Conservation (phyloP, 2,113 vertebrate species). For the Passer montanus region DNA sequence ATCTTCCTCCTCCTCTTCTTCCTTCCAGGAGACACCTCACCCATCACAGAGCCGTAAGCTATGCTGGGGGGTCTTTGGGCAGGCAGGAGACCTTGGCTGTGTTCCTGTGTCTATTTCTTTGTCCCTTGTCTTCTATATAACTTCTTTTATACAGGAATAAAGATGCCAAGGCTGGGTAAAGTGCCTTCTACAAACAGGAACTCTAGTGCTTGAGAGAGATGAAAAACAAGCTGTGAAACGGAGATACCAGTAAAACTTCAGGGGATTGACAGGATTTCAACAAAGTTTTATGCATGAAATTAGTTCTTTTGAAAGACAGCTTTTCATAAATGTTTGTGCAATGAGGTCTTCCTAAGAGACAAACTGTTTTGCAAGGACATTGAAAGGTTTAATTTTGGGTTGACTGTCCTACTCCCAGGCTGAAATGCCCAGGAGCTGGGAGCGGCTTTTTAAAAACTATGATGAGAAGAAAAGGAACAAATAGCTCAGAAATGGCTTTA, state of each 20-base stretch:
- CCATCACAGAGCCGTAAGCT: constrained; percentile 49
- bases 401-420: not conserved
- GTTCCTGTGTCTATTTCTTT: not conserved
- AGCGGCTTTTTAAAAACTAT: not conserved
- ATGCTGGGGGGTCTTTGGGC: not conserved
- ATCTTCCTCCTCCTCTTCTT: constrained; percentile 46
- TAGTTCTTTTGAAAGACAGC: not conserved
- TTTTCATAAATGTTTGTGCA: not conserved
- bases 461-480: not conserved
- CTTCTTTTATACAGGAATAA: not conserved
- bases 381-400: not conserved
- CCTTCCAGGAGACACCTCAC: not conserved
- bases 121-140: not conserved
- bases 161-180: not conserved
- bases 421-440: not conserved
- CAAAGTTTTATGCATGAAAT: not conserved
- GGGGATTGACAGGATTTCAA: not conserved
- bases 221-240: not conserved
- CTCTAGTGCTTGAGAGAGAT: not conserved
- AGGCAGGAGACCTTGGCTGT: not conserved
- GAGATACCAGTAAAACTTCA: not conserved
- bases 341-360: not conserved
- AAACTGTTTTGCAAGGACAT: not conserved
- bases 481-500: not conserved
- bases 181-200: not conserved